These are phyloP conservation scores for Lepus europaeus DNA, from an alignment of 2,113 vertebrate genomes.

Conservation along the genomic window DNA sequence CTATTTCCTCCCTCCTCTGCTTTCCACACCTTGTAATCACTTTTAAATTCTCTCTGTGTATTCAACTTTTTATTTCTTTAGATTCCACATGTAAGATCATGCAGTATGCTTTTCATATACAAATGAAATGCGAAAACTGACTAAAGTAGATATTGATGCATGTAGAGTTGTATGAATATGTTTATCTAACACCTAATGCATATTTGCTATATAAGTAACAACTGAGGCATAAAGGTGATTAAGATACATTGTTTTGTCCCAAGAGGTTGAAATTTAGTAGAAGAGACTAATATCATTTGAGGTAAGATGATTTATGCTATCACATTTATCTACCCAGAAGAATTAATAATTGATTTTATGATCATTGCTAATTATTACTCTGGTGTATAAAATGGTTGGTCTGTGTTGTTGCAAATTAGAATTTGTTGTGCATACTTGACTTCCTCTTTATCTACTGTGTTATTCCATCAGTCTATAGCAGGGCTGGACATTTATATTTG, in stretches of 20 bases:
- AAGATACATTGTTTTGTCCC: background rate
- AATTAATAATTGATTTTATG: slow-evolving; percentile 14
- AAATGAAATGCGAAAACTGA: background rate
- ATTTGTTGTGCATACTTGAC: background rate
- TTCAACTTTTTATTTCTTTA: background rate
- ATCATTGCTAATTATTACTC: background rate
- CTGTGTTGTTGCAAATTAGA: slow-evolving; percentile 11
- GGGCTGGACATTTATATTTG: background rate
- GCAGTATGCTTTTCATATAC: background rate
- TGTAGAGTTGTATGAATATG: background rate
- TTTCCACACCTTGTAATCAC: background rate
- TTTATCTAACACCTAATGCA: background rate
- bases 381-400: background rate
- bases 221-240: background rate
- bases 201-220: background rate
- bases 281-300: background rate
- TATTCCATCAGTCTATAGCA: background rate
- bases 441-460: background rate
- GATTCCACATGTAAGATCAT: background rate
- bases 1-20: background rate
- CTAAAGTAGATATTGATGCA: background rate
- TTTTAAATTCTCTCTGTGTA: background rate
- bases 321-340: background rate
- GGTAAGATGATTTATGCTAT: slow-evolving; percentile 45
- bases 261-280: background rate